Conservation (phyloP, 2,797 vertebrate genomes). For the Mus minutoides region DNA sequence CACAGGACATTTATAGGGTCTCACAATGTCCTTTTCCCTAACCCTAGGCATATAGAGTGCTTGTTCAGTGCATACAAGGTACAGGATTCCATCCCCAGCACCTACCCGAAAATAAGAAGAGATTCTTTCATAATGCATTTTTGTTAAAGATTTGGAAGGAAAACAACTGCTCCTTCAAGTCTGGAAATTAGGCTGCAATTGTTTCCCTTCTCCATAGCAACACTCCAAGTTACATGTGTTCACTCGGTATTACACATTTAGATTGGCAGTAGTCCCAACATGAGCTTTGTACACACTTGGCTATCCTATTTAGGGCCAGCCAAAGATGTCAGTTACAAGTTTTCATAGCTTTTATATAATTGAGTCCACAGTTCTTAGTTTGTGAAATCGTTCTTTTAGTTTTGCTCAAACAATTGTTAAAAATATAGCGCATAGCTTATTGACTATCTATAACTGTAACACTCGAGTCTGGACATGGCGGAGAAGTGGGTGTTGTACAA, state of each 20-base stretch:
- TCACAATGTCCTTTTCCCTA: slow-evolving; percentile 6
- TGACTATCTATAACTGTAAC: not conserved
- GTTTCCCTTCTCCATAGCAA: not conserved
- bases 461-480: not conserved
- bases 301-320: not conserved
- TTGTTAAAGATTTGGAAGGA: not conserved
- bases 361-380: not conserved
- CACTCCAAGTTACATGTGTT: not conserved
- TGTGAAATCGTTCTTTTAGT: not conserved
- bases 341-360: not conserved
- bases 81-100: not conserved
- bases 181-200: not conserved
- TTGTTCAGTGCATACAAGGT: not conserved
- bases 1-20: not conserved
- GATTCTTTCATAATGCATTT: not conserved
- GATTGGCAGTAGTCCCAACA: not conserved
- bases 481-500: not conserved
- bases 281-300: not conserved
- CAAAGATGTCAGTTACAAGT: not conserved
- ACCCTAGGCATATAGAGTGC: not conserved
- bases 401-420: not conserved
- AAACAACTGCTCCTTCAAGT: not conserved
- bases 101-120: not conserved
- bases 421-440: not conserved
- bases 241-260: slow-evolving; percentile 13